Conservation (phyloP, 2,797 vertebrate genomes). For the Spinibarbus caldwelli region DNA sequence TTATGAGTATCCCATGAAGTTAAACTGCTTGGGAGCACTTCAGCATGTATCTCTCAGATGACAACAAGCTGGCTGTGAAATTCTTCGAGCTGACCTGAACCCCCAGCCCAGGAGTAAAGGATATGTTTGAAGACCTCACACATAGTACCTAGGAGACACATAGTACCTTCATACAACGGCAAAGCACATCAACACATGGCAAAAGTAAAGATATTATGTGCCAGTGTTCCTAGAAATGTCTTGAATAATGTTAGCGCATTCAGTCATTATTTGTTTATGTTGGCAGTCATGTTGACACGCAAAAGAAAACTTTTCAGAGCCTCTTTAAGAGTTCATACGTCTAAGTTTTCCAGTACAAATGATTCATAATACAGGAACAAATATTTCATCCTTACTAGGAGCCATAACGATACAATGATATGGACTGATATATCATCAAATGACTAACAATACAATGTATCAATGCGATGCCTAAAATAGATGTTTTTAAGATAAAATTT, state of each 20-base stretch:
- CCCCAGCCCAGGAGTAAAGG: conserved; percentile 41
- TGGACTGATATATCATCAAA: not conserved
- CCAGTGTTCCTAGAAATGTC: conserved; percentile 12
- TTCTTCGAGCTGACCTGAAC: conserved; percentile 55
- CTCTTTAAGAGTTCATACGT: conserved; percentile 2
- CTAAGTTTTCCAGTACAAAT: not conserved
- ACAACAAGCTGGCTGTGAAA: conserved; percentile 55
- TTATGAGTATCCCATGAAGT: conserved; percentile 52
- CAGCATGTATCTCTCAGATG: conserved; percentile 41
- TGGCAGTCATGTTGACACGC: not conserved
- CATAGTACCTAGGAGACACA: conserved; percentile 33
- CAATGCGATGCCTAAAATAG: not conserved
- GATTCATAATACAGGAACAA: not conserved
- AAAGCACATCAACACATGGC: conserved; percentile 18
- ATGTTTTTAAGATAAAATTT: not conserved
- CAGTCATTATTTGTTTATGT: not conserved
- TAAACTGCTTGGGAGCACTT: conserved; percentile 41
- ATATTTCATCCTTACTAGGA: not conserved
- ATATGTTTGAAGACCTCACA: conserved; percentile 55
- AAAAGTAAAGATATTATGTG: not conserved
- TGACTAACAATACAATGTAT: not conserved
- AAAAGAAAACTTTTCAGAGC: not conserved
- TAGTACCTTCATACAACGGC: not conserved
- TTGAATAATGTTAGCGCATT: not conserved
- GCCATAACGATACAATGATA: not conserved